Base-by-base conservation (phyloP, 2,888 invertebrate species). In the Hololepta plana region DNA sequence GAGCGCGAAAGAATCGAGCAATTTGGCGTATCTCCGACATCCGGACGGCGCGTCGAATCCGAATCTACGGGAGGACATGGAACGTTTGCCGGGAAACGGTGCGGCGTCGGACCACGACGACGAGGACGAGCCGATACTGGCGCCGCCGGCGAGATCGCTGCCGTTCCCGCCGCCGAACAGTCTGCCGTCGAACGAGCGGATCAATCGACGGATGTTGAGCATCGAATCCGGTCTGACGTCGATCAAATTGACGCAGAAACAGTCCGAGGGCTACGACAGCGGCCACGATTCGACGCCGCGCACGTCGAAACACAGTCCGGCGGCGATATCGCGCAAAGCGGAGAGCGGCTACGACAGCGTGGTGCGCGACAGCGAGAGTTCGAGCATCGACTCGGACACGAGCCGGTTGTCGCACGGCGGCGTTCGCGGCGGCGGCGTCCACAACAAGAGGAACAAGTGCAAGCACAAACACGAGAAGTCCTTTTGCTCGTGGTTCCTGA, bases 1-100 rank as follows among this genome's bases (percentile, higher is more conserved):
- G 51, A 43, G 66, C 44, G 45, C 63, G 43, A 38, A 61, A 53
- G 59, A 60, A 32, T 66, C 67, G 28, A 57, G 53, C 38, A 60
- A 55, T 37, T 52, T 63, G 34, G 77, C 81, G 16, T 72, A 75
- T 32, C 52, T 87, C 27, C 65, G 85, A 35, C 82, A 85, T 57
- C 88, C 88, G 4, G 90, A 90, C 44, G 88, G 88, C 23, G 87
- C 90, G 26, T 90, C 88, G 12, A 88, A 90, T 62, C 88, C 88
- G 10, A 85, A 87, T 58, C 61, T 90, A 41, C 64, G 71, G 29
- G 76, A 75, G 49, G 72, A 70, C 51, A 50, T 53, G 27, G 63
- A 61, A 39, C 60, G 68, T 42, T 50, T 67, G 36, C 67, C 71
- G 2, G 70, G 69, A 8, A 71, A 64, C 33, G 70, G 69, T 4